A percentile compares a stretch with the other conserved stretches of the same genome.
Conservation (phyloP, 2,888 invertebrate species). For the Lithophane leautieri region DNA sequence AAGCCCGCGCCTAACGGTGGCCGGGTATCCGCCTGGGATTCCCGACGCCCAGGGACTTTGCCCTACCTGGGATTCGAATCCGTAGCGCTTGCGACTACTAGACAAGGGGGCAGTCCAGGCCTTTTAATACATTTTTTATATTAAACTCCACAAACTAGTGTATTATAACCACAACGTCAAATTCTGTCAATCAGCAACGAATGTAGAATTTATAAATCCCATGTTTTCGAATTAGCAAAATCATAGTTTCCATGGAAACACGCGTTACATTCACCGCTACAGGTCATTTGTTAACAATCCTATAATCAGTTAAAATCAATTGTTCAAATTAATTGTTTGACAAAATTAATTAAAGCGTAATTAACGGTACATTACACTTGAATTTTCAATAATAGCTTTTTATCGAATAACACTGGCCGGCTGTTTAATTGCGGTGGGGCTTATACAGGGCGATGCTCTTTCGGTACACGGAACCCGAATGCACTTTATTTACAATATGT, state of each 20-base stretch:
- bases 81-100: not conserved
- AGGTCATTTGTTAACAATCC: slow-evolving; percentile 55
- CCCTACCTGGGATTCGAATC: not conserved
- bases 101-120: not conserved
- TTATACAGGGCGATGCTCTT: slow-evolving; percentile 67
- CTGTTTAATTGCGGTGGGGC: slow-evolving; percentile 67
- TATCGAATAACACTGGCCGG: slow-evolving; percentile 59
- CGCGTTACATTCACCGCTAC: slow-evolving; percentile 5
- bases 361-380: slow-evolving; percentile 68
- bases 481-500: slow-evolving; percentile 82
- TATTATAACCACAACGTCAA: not conserved
- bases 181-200: not conserved
- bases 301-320: slow-evolving; percentile 63
- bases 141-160: too few species aligned
- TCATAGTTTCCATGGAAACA: slow-evolving; percentile 11
- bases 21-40: too few species aligned
- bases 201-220: not conserved
- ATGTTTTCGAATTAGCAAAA: slow-evolving; percentile 23
- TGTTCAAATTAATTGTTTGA: slow-evolving; percentile 60
- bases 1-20: too few species aligned
- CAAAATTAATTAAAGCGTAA: slow-evolving; percentile 66
- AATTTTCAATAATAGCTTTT: slow-evolving; percentile 70
- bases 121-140: not conserved
- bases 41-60: too few species aligned
- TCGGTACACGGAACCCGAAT: slow-evolving; percentile 77